These are phyloP conservation scores for Erannis defoliaria DNA, from an alignment of 2,888 invertebrate genomes.

Conservation along the genomic window DNA sequence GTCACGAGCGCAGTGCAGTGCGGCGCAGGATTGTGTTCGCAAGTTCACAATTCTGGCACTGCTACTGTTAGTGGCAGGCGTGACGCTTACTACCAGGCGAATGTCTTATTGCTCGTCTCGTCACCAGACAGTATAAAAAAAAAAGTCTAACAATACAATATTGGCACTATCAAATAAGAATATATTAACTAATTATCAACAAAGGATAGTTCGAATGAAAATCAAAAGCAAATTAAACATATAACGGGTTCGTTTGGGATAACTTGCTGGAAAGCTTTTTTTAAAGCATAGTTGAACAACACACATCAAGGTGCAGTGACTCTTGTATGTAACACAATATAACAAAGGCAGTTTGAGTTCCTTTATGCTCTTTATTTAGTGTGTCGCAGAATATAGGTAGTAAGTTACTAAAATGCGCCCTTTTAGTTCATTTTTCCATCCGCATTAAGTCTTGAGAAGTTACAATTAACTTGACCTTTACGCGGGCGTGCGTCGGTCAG, in stretches of 20 bases:
- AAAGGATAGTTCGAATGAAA: not conserved
- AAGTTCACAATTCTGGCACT: too few relatives aligned
- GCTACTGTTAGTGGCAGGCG: too few relatives aligned
- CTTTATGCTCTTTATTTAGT: conserved; percentile 35
- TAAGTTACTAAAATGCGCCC: conserved; percentile 26
- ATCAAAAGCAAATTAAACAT: not conserved
- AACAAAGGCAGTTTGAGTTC: conserved; percentile 26
- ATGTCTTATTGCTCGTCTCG: too few relatives aligned
- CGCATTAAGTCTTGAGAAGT: conserved; percentile 42
- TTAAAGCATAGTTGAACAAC: not conserved
- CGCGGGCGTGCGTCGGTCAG: conserved; percentile 53
- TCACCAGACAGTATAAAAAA: too few relatives aligned
- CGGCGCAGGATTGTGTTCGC: too few relatives aligned
- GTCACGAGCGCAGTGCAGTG: too few relatives aligned
- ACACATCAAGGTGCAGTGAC: conserved; percentile 19
- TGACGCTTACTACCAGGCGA: too few relatives aligned
- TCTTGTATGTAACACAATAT: conserved; percentile 34
- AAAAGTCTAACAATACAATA: too few relatives aligned
- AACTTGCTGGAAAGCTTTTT: conserved; percentile 8
- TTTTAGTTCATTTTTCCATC: conserved; percentile 33
- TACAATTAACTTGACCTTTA: conserved; percentile 66
- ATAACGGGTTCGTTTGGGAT: not conserved
- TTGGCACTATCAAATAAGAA: too few relatives aligned
- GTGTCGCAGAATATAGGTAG: conserved; percentile 19
- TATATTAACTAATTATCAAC: not conserved